These are phyloP conservation scores for Cyphomyrmex costatus DNA, from an alignment of 1,140 invertebrate genomes.

Conservation along the genomic window DNA sequence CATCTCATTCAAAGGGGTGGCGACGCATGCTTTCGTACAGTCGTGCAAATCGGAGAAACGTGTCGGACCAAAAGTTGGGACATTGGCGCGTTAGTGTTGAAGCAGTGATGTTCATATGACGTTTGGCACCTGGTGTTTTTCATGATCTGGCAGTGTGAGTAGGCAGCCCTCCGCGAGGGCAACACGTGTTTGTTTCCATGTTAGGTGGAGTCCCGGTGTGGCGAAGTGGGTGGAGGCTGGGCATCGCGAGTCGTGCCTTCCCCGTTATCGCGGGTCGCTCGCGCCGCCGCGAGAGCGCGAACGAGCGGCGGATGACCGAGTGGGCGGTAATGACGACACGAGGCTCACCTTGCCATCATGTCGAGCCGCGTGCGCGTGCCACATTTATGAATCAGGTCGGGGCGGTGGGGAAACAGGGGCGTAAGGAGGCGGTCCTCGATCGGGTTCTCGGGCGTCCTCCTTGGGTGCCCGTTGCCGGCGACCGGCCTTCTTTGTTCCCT, in stretches of 20 bases:
- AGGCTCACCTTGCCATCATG: constrained; percentile 36
- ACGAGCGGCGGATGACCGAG: constrained; percentile 76
- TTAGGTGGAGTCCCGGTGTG: constrained; percentile 85
- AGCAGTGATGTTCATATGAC: neutral
- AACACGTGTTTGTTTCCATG: constrained; percentile 82
- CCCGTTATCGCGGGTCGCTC: constrained; percentile 77
- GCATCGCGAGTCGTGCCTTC: constrained; percentile 81
- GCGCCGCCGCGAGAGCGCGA: constrained; percentile 74
- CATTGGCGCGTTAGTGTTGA: neutral
- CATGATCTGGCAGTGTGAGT: constrained; percentile 17
- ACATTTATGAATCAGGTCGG: constrained; percentile 72
- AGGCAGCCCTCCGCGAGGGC: constrained; percentile 35
- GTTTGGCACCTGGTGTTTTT: neutral
- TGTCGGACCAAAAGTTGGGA: neutral
- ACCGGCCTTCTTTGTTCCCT: constrained; percentile 74
- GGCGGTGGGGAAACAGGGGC: constrained; percentile 78
- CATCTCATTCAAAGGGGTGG: neutral
- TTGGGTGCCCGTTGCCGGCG: constrained; percentile 56
- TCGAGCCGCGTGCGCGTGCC: constrained; percentile 77
- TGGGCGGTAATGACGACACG: constrained; percentile 77
- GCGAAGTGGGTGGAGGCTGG: constrained; percentile 85
- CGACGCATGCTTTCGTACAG: neutral
- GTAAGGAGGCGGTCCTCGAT: constrained; percentile 80
- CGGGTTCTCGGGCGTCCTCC: constrained; percentile 75
- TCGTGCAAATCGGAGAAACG: neutral